These are phyloP conservation scores for Triops longicaudatus DNA, from an alignment of 1,140 invertebrate genomes.

Conservation along the genomic window DNA sequence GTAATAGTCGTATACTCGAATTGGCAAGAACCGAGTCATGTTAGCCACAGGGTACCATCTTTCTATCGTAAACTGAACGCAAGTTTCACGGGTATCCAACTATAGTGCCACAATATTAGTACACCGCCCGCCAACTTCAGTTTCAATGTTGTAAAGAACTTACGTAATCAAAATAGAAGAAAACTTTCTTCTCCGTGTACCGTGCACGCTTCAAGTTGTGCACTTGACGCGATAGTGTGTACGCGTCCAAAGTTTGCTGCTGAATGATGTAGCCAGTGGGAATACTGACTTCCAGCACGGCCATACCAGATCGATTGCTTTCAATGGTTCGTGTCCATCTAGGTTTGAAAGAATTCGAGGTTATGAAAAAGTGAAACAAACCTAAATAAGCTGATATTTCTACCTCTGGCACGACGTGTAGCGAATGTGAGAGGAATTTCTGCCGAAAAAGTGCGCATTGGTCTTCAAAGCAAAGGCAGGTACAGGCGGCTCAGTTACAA, in stretches of 20 bases:
- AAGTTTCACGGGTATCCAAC: constrained; percentile 71
- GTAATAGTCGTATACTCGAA: constrained; percentile 92
- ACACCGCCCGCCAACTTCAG: background rate
- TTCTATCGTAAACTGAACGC: constrained; percentile 84
- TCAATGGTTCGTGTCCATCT: constrained; percentile 72
- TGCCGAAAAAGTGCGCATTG: constrained; percentile 65
- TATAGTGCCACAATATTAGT: constrained; percentile 38
- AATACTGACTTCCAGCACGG: constrained; percentile 81
- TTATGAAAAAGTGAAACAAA: background rate
- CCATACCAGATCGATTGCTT: constrained; percentile 75
- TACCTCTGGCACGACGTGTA: constrained; percentile 74
- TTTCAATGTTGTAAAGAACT: constrained; percentile 40
- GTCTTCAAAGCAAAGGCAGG: constrained; percentile 63
- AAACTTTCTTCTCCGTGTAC: constrained; percentile 67
- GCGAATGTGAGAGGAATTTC: constrained; percentile 86
- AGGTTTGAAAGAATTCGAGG: constrained; percentile 33
- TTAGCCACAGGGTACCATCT: constrained; percentile 94
- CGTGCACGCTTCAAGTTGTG: constrained; percentile 73
- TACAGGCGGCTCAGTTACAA: constrained; percentile 74
- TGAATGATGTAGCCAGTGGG: constrained; percentile 91
- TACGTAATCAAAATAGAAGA: constrained; percentile 93
- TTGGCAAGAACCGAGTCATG: constrained; percentile 82
- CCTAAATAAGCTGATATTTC: constrained; percentile 24
- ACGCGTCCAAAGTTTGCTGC: constrained; percentile 76
- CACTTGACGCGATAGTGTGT: constrained; percentile 61